Evolutionary conservation across 1,140 invertebrate species (phyloP).

Genomic region (Bombus superbus): DNA sequence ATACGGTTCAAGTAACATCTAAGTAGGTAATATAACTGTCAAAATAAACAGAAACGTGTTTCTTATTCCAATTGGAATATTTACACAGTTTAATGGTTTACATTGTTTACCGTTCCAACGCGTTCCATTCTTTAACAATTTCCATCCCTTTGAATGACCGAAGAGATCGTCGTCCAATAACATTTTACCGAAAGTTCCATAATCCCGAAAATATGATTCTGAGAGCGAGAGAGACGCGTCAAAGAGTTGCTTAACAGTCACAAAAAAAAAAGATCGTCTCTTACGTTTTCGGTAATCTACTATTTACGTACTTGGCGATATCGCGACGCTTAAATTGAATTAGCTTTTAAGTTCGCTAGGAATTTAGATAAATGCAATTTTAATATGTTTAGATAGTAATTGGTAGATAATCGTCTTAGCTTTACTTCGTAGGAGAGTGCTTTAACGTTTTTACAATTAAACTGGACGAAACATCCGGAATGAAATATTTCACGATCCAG

Average conservation of each 20-base stretch:
- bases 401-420: neutral
- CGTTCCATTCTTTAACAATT: neutral
- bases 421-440: neutral
- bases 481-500: neutral
- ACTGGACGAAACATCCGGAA: no score
- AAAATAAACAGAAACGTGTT: no score
- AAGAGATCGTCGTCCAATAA: neutral
- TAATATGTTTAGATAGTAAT: neutral
- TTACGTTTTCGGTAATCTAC: conserved; percentile 1
- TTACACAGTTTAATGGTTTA: no score
- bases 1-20: no score
- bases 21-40: no score
- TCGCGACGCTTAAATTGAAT: neutral
- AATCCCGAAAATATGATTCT: neutral
- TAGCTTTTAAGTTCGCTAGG: neutral
- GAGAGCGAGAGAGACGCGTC: neutral
- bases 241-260: neutral
- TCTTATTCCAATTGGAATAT: no score
- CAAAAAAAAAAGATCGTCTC: neutral
- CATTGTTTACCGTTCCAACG: no score
- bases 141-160: neutral
- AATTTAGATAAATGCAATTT: conserved; percentile 11
- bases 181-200: no score
- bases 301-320: conserved; percentile 10
- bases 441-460: no score